Base-by-base conservation (phyloP, 2,888 invertebrate genomes). In the Habrosyne pyritoides region DNA sequence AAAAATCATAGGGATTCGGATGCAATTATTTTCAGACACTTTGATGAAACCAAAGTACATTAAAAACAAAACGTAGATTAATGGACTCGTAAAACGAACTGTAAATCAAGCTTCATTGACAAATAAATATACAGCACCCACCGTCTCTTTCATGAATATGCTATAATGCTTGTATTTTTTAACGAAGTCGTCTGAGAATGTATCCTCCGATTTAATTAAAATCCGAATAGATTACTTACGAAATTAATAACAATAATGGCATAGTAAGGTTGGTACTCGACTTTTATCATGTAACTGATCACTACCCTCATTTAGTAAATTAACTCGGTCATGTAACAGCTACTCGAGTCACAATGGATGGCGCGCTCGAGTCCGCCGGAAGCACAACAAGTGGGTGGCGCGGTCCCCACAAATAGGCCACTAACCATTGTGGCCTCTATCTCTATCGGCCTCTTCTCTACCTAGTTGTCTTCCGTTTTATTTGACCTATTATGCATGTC, bases 371-470 rank as follows among this genome's bases (percentile, higher is more conserved):
- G 69, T 70, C 67, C 69, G 57, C 79, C 83, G 88, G 87, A 88
- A 84, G 75, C 71, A 89, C 87, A 87, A 89, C 89, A 89, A 89
- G 89, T 89, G 89, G 86, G 82, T 75, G 86, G 82, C 75, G 75
- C 75, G 75, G 77, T 78, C 75, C 65, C 85, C 83, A 77, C 87
- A 88, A 88, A 89, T 89, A 89, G 90, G 87, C 87, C 84, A 83
- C 76, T 73, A 71, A 75, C 85, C 73, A 85, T 87, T 86, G 84
- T 77, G 64, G 57, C 57, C 66, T 64, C 61, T 63, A 68, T 68
- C 71, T 76, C 71, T 66, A 24, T n/a, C n/a, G n/a, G n/a, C n/a
- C n/a, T n/a, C n/a, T n/a, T n/a, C 24, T 24, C 24, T 7, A 68
- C 73, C 75, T 73, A 77, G 73, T 75, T 74, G 69, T 71, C 74